Evolutionary conservation across 2,113 vertebrate species (phyloP), one percentile per base, ranked within the genome.

Genomic region (Hippolais icterina): DNA sequence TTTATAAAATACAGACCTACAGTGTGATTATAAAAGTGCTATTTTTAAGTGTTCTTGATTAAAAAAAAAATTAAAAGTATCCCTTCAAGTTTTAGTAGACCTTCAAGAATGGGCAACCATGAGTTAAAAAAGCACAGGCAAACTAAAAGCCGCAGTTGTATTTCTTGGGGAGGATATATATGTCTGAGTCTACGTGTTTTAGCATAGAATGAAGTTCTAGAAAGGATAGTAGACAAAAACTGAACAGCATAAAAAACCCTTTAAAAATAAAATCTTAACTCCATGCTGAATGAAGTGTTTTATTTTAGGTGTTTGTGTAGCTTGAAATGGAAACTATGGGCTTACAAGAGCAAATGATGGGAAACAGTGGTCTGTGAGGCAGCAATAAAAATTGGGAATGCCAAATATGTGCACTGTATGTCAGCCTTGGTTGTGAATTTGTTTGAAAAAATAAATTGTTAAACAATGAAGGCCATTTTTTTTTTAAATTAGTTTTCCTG

Each of bases 351-450:
- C n/a, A 92, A 89, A 46, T 42, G 76, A 68, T 94, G 96, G 88
- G 94, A 96, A 96, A 90, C 50, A 52, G 90, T 77, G 85, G 47
- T 92, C 59, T 91, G 76, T 33, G 65, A 88, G 80, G 89, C 79
- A 56, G 94, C 90, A 93, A 61, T 96, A 97, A 94, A 93, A 96
- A 96, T 96, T 68, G 31, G 93, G 96, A 97, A 97, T 96, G 90
- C 65, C 64, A 96, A 96, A 57, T 94, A 96, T 95, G 94, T 71
- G 64, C 29, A 35, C 80, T 89, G 60, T 95, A 78, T 94, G 76
- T 94, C 78, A 90, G 72, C 46, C 49, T 68, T 3, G 9, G 47
- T 87, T 90, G 85, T 66, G 76, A 87, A 95, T 89, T 95, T 61
- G 64, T 88, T 93, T 89, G 65, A 96, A 78, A 96, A 97, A 93